Evolutionary conservation across 1,140 invertebrate genomes (phyloP), one percentile per base, ranked within the genome.

Genomic region (Watersipora subatra): DNA sequence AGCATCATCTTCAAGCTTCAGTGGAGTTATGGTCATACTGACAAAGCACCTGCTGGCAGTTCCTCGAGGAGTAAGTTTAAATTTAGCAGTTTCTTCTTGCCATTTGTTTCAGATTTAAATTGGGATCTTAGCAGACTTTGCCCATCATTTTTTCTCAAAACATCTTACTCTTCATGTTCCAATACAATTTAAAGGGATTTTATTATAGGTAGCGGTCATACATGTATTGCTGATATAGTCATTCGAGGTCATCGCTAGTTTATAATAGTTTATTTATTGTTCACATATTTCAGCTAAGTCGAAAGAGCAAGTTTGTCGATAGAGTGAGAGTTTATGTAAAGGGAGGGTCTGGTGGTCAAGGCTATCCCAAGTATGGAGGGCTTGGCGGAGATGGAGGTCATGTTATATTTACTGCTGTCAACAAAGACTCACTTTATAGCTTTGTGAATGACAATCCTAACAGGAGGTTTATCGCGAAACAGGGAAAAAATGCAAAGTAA

Each of bases 371-470:
- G 0, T 95, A 94, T 81, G 95, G 95, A 2, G 96, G 94, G 0
- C 91, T 98, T 81, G 96, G 95, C 15, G 96, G 96, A 0, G 86
- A 93, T 75, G 96, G 96, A n/a, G 95, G 91, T 0, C 95, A 98
- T 83, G 88, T 99, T 1, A 86, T 99, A 61, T 91, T 97, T 72
- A 66, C 79, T 89, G 83, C 88, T 87, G 74, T 64, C 20, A 67
- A 69, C 59, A 68, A 66, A 22, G 3, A 28, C n/a, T 64, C 67
- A 0, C 61, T 76, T 24, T 63, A 63, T 57, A 22, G 68, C 17
- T 62, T 75, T 2, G n/a, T 56, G 0, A 28, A 59, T 20, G 63
- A 64, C 19, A 64, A 69, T 66, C 77, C 77, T 25, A 69, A 69
- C 25, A 67, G 73, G 66, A 66, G 71, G 63, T 71, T 69, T 70